These are phyloP conservation scores for Anguilla obscura DNA, from an alignment of 2,797 vertebrate species.

Conservation along the genomic window DNA sequence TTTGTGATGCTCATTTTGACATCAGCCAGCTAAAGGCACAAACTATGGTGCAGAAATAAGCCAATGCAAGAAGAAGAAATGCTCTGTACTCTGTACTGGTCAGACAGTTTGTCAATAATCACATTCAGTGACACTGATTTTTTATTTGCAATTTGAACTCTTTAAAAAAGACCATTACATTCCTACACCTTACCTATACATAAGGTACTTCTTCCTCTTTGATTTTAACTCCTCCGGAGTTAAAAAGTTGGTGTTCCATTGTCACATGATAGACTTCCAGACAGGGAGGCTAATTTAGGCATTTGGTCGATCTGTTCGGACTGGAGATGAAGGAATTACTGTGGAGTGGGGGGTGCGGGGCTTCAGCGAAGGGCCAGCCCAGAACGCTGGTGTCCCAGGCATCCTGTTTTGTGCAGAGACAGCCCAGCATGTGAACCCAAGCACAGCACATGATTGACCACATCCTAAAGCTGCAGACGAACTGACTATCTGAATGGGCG, in stretches of 20 bases:
- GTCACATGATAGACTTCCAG: neutral
- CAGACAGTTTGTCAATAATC: neutral
- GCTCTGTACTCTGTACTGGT: neutral
- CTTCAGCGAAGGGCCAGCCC: neutral
- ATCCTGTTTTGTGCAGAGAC: constrained; percentile 1
- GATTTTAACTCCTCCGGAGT: neutral
- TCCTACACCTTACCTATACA: neutral
- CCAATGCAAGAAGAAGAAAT: neutral
- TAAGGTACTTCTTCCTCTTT: neutral
- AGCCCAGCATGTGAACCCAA: neutral
- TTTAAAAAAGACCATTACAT: neutral
- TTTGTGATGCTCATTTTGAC: neutral
- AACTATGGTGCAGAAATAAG: neutral
- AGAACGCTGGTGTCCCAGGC: neutral
- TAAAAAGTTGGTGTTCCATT: neutral
- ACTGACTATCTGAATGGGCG: neutral
- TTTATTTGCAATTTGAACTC: neutral
- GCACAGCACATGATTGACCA: neutral
- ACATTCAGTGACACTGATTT: neutral
- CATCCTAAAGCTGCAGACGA: neutral
- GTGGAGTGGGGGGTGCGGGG: neutral
- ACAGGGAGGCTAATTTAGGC: neutral
- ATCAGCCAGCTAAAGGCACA: neutral
- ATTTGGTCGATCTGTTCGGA: neutral
- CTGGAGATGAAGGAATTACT: neutral